Conservation (phyloP, 2,888 invertebrate species). For the Terebella lapidaria region DNA sequence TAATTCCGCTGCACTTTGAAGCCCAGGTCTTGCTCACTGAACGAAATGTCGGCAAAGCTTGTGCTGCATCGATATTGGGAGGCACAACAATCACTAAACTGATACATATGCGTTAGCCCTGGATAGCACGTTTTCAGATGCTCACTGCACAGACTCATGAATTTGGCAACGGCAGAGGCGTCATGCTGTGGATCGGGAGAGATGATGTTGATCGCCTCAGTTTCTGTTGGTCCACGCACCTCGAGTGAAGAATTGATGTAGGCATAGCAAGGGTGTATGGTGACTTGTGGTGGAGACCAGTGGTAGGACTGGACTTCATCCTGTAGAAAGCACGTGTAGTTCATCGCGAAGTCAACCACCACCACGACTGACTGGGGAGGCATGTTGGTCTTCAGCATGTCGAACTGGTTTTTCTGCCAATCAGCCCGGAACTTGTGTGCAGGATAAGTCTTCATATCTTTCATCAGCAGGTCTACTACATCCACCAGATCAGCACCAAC, state of each 20-base stretch:
- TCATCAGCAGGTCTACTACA: not conserved
- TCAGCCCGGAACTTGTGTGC: not conserved
- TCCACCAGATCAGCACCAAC: not conserved
- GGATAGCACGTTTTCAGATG: not conserved
- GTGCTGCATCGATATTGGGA: not conserved
- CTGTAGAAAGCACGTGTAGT: constrained; percentile 1
- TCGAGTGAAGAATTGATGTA: too few relatives aligned
- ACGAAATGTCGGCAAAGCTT: not conserved
- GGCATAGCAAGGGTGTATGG: constrained; percentile 2
- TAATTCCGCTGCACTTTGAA: not conserved
- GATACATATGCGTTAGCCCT: too few relatives aligned
- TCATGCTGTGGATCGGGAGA: too few relatives aligned
- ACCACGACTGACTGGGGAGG: not conserved
- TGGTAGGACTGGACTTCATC: constrained; percentile 7
- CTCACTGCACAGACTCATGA: not conserved
- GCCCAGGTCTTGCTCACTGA: not conserved
- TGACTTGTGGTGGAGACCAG: constrained; percentile 2
- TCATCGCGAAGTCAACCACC: not conserved
- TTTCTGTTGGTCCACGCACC: too few relatives aligned
- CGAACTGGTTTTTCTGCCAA: not conserved
- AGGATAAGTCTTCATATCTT: not conserved
- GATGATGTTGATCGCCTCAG: too few relatives aligned
- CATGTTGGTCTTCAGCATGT: not conserved
- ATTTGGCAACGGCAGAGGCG: not conserved
- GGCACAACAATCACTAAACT: constrained; percentile 6